Conservation (phyloP, 30 jellyfish, hydroid and myxozoan species). For the Nemopilema nomurai region DNA sequence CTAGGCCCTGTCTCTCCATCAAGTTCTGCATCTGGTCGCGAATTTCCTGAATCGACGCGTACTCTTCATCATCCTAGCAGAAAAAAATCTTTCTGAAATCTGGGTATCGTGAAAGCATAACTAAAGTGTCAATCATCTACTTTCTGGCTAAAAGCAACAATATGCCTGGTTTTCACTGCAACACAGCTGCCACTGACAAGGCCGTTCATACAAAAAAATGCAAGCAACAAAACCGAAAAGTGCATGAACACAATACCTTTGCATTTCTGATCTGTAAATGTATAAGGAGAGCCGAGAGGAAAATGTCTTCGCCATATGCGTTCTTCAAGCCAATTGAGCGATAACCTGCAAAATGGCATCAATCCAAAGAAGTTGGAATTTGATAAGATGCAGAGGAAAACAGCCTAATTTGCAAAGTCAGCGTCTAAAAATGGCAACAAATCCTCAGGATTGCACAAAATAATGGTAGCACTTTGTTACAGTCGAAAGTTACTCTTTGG, state of each 20-base stretch:
- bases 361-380: not conserved
- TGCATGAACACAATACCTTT: conserved; percentile 72
- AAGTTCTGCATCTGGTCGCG: conserved; percentile 93
- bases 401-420: not conserved
- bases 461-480: no score
- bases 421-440: not conserved
- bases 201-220: not conserved
- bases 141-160: no score
- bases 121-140: no score
- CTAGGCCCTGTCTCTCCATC: conserved; percentile 81
- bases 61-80: conserved; percentile 91
- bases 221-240: not conserved
- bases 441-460: no score
- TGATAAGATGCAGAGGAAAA: no score
- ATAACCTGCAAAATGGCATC: conserved; percentile 53
- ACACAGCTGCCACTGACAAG: not conserved
- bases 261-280: conserved; percentile 89
- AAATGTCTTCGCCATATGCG: conserved; percentile 91
- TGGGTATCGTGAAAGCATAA: no score
- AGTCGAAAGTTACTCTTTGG: no score
- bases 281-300: conserved; percentile 73
- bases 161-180: not conserved
- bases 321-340: conserved; percentile 81
- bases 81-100: not conserved
- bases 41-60: conserved; percentile 88